phyloP scores from a whole-genome alignment of 2,113 vertebrate species.

The Thamnaconus septentrionalis region DNA sequence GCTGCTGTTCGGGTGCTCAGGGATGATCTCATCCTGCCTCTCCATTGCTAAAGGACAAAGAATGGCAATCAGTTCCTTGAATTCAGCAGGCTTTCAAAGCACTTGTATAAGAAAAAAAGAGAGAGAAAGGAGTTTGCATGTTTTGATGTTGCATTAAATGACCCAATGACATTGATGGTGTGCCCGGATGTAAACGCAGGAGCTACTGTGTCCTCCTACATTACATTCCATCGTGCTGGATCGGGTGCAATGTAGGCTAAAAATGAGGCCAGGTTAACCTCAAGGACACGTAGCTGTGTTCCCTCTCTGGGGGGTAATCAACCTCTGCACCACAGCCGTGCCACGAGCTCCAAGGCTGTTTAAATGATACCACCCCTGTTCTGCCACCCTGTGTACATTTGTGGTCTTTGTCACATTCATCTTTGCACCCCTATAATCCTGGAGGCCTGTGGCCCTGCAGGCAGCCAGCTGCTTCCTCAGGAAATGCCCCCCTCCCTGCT shows the following conservation, averaged over 20 bases:
- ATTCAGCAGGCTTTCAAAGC: neutral
- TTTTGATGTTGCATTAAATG: too few species aligned
- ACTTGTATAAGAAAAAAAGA: too few species aligned
- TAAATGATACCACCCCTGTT: slow-evolving; percentile 23
- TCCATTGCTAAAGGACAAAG: slow-evolving; percentile 70
- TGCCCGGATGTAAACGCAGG: slow-evolving; percentile 5
- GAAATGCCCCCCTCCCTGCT: slow-evolving; percentile 54
- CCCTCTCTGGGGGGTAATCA: slow-evolving; percentile 25
- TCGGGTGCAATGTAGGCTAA: slow-evolving; percentile 44
- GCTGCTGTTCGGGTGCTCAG: slow-evolving; percentile 87
- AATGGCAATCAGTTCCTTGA: slow-evolving; percentile 4
- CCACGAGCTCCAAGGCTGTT: slow-evolving; percentile 12
- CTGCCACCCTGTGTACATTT: slow-evolving; percentile 29
- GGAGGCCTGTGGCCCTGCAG: slow-evolving; percentile 46
- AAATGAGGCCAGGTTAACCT: slow-evolving; percentile 57
- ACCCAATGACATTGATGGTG: neutral
- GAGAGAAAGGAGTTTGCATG: too few species aligned
- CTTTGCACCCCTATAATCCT: slow-evolving; percentile 59
- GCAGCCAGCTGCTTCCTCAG: slow-evolving; percentile 75
- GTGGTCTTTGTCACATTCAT: slow-evolving; percentile 57
- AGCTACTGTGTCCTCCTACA: slow-evolving; percentile 22
- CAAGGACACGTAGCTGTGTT: slow-evolving; percentile 37
- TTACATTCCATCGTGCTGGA: slow-evolving; percentile 16
- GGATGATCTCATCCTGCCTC: slow-evolving; percentile 79
- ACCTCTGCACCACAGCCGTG: slow-evolving; percentile 1